Evolutionary conservation across 2,888 invertebrate species (phyloP).

Genomic region (Blastobasis adustella): DNA sequence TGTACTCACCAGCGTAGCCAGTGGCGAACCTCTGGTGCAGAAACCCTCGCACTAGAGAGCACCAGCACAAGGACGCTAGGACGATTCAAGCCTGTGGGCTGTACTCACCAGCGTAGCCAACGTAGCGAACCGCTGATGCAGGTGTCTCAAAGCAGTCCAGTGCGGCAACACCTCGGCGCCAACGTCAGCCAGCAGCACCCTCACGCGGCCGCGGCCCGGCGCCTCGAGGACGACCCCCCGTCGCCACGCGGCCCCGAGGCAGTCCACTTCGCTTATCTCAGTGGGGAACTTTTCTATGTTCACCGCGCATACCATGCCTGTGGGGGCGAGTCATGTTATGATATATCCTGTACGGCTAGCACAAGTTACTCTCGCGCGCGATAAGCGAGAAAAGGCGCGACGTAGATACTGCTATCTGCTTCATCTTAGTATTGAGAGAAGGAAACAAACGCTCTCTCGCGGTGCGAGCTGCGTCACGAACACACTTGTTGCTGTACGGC

Average conservation of each 20-base stretch:
- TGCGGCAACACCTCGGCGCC: slow-evolving; percentile 68
- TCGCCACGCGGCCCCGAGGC: slow-evolving; percentile 62
- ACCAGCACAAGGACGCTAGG: too few species aligned
- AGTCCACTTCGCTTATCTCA: slow-evolving; percentile 54
- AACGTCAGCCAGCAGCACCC: slow-evolving; percentile 77
- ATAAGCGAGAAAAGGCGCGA: too few species aligned
- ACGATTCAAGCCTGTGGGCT: too few species aligned
- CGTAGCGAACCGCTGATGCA: slow-evolving; percentile 60
- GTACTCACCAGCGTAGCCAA: slow-evolving; percentile 46
- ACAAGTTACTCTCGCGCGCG: too few species aligned
- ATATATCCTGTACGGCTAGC: too few species aligned
- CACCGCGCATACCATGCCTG: slow-evolving; percentile 51
- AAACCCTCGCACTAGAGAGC: too few species aligned
- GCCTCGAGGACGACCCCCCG: slow-evolving; percentile 71
- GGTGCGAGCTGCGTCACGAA: too few species aligned
- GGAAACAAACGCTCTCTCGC: too few species aligned
- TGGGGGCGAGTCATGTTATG: neutral
- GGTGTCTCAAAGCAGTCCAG: slow-evolving; percentile 53
- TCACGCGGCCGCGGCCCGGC: slow-evolving; percentile 53
- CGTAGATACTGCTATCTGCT: too few species aligned
- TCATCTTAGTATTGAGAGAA: too few species aligned
- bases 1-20: slow-evolving; percentile 44
- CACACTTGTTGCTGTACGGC: too few species aligned
- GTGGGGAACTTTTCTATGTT: slow-evolving; percentile 25
- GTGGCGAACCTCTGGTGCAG: slow-evolving; percentile 61